A percentile compares a stretch with the other conserved stretches of the same genome.
These are phyloP conservation scores for Dyspetes luteomarginatus DNA, from an alignment of 2,888 invertebrate species.

Conservation along the genomic window DNA sequence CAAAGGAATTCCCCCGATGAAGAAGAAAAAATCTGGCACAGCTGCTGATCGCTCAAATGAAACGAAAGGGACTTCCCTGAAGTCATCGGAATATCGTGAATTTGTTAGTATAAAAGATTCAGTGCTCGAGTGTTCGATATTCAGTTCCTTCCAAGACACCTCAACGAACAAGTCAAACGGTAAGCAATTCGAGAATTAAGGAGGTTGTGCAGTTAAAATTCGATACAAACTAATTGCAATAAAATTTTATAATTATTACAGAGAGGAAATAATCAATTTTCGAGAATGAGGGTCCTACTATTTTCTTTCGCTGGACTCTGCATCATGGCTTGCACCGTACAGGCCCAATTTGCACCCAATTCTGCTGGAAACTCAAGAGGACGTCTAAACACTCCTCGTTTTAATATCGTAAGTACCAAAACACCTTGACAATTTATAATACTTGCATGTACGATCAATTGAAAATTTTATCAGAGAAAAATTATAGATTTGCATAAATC, in stretches of 20 bases:
- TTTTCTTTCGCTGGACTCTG: conserved; percentile 47
- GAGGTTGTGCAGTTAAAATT: not conserved
- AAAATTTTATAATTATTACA: not conserved
- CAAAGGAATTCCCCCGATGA: conserved; percentile 21
- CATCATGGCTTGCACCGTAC: conserved; percentile 5
- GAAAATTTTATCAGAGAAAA: no score
- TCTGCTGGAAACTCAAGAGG: not conserved
- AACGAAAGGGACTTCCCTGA: conserved; percentile 42
- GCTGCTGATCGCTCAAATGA: not conserved
- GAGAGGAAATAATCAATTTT: conserved; percentile 13
- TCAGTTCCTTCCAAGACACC: conserved; percentile 21
- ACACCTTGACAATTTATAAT: no score
- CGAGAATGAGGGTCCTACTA: conserved; percentile 50
- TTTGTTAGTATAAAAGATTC: conserved; percentile 48
- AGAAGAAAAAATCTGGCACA: not conserved
- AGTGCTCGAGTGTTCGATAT: conserved; percentile 18
- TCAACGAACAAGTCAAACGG: conserved; percentile 29
- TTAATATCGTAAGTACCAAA: no score
- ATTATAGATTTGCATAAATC: no score
- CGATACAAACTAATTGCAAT: not conserved
- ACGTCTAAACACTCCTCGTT: no score
- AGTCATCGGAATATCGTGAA: not conserved
- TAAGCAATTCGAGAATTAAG: conserved; percentile 6
- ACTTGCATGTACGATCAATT: no score
- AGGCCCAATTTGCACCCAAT: conserved; percentile 6